Conservation (phyloP, 2,888 invertebrate genomes). For the Colostygia pectinataria region DNA sequence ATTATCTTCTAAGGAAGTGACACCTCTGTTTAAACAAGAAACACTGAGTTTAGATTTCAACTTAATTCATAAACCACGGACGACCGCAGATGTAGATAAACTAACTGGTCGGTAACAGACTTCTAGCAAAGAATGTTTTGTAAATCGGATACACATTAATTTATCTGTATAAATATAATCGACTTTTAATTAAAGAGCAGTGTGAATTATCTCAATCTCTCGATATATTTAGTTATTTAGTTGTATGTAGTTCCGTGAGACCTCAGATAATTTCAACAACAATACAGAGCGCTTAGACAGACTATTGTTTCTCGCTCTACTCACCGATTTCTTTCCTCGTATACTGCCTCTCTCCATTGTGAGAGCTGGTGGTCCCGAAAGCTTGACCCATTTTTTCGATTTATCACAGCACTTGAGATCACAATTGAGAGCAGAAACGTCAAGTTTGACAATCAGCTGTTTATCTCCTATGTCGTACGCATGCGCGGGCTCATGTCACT, state of each 20-base stretch:
- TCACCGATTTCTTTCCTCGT: conserved; percentile 77
- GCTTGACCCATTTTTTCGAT: conserved; percentile 70
- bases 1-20: conserved; percentile 8
- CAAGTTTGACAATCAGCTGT: conserved; percentile 58
- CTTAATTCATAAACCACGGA: conserved; percentile 1
- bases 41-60: neutral
- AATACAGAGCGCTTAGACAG: conserved; percentile 4
- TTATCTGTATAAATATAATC: neutral
- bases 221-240: neutral
- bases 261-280: conserved; percentile 6
- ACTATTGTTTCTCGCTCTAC: conserved; percentile 35
- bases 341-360: conserved; percentile 71
- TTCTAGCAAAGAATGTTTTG: neutral
- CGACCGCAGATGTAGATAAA: conserved; percentile 12
- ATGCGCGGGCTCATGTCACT: conserved; percentile 58
- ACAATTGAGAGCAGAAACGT: conserved; percentile 43
- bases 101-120: neutral
- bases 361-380: conserved; percentile 75
- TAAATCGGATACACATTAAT: neutral
- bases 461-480: conserved; percentile 53
- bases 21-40: conserved; percentile 6
- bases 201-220: neutral
- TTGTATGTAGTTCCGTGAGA: no score
- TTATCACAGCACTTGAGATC: conserved; percentile 61
- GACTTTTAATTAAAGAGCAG: neutral